These are phyloP conservation scores for Nasonia giraulti DNA, from an alignment of 1,140 invertebrate species.

Conservation along the genomic window DNA sequence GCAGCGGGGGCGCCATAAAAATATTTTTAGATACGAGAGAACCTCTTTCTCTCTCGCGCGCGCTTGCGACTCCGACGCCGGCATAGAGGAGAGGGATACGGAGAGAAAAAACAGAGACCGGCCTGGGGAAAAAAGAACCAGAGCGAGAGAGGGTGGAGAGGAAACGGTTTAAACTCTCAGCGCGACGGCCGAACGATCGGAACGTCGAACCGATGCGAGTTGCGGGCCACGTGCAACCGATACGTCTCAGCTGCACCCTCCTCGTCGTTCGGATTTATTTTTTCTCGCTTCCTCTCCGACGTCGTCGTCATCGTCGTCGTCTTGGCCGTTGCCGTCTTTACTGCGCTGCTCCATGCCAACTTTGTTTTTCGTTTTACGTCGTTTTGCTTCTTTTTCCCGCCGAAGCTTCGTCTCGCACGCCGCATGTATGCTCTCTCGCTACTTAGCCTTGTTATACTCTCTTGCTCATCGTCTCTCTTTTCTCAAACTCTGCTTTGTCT, in stretches of 20 bases:
- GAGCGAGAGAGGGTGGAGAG: constrained; percentile 55
- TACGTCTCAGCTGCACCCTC: constrained; percentile 64
- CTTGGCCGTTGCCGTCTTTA: constrained; percentile 19
- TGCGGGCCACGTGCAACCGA: constrained; percentile 69
- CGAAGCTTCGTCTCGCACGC: neutral
- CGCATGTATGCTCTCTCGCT: neutral
- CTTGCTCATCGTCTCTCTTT: neutral
- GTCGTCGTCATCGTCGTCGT: neutral
- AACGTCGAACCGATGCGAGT: constrained; percentile 59
- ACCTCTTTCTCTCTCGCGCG: constrained; percentile 42
- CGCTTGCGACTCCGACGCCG: constrained; percentile 18
- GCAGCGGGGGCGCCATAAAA: constrained; percentile 72
- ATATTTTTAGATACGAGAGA: constrained; percentile 70
- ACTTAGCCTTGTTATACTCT: neutral
- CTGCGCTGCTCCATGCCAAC: neutral
- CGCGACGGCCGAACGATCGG: constrained; percentile 55
- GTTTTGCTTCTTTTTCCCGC: constrained; percentile 1
- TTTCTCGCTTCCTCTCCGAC: constrained; percentile 39
- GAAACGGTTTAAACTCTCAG: constrained; percentile 61
- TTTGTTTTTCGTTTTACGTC: constrained; percentile 20
- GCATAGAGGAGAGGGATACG: constrained; percentile 37
- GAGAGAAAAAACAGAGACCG: constrained; percentile 54
- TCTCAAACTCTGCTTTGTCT: constrained; percentile 6
- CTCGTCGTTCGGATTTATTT: constrained; percentile 43
- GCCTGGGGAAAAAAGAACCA: constrained; percentile 57